Evolutionary conservation across 2,797 vertebrate species (phyloP).

Genomic region (Hydrocynus forskahlii): DNA sequence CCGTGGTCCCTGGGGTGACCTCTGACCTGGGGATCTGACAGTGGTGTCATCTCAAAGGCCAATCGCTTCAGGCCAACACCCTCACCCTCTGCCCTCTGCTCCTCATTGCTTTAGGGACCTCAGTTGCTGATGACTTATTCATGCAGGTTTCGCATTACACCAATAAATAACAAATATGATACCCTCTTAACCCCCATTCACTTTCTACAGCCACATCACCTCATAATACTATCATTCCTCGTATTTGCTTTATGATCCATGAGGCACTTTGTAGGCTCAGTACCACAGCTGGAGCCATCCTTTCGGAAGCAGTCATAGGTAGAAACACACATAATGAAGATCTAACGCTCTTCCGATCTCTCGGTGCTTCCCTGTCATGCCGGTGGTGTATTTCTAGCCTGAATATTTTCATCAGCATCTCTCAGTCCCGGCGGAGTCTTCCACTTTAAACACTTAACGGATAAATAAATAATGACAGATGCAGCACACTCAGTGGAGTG

Average conservation of each 20-base stretch:
- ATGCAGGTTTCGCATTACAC: constrained; percentile 67
- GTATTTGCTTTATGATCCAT: constrained; percentile 51
- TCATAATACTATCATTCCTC: constrained; percentile 35
- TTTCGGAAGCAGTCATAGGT: constrained; percentile 1
- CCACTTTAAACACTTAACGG: constrained; percentile 86
- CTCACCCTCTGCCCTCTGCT: constrained; percentile 35
- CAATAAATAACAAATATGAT: constrained; percentile 62
- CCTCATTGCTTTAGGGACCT: constrained; percentile 62
- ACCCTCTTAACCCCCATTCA: constrained; percentile 66
- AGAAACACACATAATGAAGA: constrained; percentile 28
- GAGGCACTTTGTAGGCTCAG: constrained; percentile 30
- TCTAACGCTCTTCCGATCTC: background rate
- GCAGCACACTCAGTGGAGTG: constrained; percentile 66
- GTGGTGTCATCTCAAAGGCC: constrained; percentile 75
- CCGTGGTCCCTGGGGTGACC: constrained; percentile 64
- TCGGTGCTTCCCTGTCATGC: constrained; percentile 2
- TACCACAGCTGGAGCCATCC: constrained; percentile 17
- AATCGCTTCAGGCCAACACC: constrained; percentile 67
- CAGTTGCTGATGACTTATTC: constrained; percentile 75
- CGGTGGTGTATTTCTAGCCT: constrained; percentile 46
- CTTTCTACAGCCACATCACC: constrained; percentile 63
- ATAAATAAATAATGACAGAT: constrained; percentile 91
- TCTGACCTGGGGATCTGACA: constrained; percentile 80
- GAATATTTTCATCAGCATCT: constrained; percentile 80
- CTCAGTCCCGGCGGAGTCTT: constrained; percentile 76